Conservation (phyloP, 2,113 vertebrate species). For the Lophius piscatorius region DNA sequence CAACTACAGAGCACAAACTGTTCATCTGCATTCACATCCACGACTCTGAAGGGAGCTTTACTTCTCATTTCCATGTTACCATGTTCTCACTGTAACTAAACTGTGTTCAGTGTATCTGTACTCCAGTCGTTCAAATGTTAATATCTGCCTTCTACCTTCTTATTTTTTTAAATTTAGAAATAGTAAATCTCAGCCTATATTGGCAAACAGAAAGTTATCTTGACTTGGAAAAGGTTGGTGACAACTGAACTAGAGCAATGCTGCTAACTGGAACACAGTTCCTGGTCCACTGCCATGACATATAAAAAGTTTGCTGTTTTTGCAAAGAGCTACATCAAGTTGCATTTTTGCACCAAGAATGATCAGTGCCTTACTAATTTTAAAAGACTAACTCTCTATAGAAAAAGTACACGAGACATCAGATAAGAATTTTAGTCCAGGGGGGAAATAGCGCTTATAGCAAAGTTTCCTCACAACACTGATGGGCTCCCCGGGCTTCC, state of each 20-base stretch:
- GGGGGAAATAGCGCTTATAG: constrained; percentile 37
- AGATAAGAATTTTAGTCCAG: constrained; percentile 22
- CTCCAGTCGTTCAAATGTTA: no score
- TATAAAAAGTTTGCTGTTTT: constrained; percentile 44
- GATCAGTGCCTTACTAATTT: constrained; percentile 14
- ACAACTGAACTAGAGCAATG: constrained; percentile 23
- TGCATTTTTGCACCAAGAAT: constrained; percentile 43
- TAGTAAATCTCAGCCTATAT: no score
- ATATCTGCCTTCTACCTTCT: no score
- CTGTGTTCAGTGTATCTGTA: no score
- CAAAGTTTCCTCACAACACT: constrained; percentile 8
- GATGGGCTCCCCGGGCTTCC: constrained; percentile 11
- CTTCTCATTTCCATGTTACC: no score
- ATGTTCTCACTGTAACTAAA: no score
- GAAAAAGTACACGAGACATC: constrained; percentile 7
- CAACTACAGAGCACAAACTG: no score
- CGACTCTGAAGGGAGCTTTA: no score
- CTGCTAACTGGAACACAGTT: constrained; percentile 56
- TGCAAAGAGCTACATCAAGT: constrained; percentile 37
- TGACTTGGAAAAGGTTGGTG: no score
- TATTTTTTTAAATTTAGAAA: no score
- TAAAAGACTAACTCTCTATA: not conserved
- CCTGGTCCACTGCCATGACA: constrained; percentile 43
- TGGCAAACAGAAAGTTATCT: no score
- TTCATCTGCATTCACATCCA: no score